Evolutionary conservation across 2,797 vertebrate genomes (phyloP).

Genomic region (Eulemur albifrons): DNA sequence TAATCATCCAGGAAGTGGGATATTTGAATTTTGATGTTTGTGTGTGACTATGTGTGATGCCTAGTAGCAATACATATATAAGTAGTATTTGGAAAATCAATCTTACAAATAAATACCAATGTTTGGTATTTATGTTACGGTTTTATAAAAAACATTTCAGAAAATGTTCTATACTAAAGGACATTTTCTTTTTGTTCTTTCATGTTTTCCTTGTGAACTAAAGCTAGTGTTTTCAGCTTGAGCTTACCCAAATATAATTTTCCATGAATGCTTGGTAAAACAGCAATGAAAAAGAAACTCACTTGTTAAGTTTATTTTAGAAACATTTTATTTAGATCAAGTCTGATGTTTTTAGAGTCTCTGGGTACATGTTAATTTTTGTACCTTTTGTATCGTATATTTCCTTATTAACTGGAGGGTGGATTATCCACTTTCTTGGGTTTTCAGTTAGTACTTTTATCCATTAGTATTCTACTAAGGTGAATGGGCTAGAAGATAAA

Average conservation of each 20-base stretch:
- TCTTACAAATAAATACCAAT: neutral
- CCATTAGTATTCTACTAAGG: neutral
- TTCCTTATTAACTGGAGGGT: neutral
- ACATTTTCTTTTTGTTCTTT: constrained; percentile 41
- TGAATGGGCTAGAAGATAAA: constrained; percentile 10
- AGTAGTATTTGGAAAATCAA: neutral
- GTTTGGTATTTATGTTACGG: neutral
- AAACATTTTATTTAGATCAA: constrained; percentile 57
- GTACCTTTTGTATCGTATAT: neutral
- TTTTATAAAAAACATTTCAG: constrained; percentile 34
- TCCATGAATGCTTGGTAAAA: constrained; percentile 27
- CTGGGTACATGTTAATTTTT: constrained; percentile 30
- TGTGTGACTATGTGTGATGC: constrained; percentile 25
- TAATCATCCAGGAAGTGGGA: constrained; percentile 34
- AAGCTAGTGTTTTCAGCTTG: constrained; percentile 28
- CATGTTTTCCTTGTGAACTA: constrained; percentile 46
- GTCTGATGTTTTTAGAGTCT: constrained; percentile 9
- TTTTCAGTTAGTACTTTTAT: constrained; percentile 36
- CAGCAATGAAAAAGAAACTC: constrained; percentile 28
- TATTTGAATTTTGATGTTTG: constrained; percentile 50
- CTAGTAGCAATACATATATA: neutral
- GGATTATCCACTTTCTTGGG: neutral
- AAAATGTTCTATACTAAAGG: neutral
- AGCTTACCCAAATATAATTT: constrained; percentile 42
- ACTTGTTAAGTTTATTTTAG: constrained; percentile 57